Evolutionary conservation across 2,113 vertebrate genomes (phyloP).

Genomic region (Poecilia latipinna): DNA sequence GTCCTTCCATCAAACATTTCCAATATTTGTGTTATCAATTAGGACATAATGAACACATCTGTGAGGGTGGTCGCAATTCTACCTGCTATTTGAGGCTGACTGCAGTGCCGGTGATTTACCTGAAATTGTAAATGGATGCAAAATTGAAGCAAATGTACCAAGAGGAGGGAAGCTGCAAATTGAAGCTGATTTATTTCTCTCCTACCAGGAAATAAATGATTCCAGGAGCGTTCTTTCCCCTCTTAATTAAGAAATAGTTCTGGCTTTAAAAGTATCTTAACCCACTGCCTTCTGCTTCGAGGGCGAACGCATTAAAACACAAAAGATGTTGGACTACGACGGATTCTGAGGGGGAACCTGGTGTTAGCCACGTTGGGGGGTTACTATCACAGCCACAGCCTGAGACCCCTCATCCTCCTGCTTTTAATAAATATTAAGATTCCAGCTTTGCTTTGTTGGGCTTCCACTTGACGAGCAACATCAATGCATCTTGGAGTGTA

Average conservation of each 20-base stretch:
- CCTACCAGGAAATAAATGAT: background rate
- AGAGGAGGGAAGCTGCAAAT: background rate
- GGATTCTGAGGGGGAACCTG: conserved; percentile 19
- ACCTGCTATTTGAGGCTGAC: background rate
- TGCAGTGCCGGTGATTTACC: background rate
- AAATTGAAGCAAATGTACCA: conserved; percentile 2
- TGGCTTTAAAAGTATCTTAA: conserved; percentile 12
- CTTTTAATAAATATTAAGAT: conserved; percentile 56
- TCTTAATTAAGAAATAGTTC: conserved; percentile 3
- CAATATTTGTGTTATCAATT: background rate
- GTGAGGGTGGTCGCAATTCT: background rate
- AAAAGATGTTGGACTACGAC: background rate
- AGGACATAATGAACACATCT: background rate
- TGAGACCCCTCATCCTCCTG: conserved; percentile 8
- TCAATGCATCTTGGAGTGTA: conserved; percentile 46
- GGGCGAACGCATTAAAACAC: conserved; percentile 36
- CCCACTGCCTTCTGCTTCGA: conserved; percentile 27
- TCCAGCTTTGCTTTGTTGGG: conserved; percentile 40
- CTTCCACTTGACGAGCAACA: conserved; percentile 54
- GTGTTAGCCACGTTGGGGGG: conserved; percentile 32
- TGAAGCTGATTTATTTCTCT: background rate
- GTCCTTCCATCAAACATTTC: background rate
- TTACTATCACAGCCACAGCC: conserved; percentile 22
- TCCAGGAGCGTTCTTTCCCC: background rate
- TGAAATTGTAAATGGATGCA: background rate